Percentiles rank a stretch among this genome's conserved stretches.
Evolutionary conservation across 1,140 invertebrate genomes (phyloP).

Genomic region (Chlorops oryzae): DNA sequence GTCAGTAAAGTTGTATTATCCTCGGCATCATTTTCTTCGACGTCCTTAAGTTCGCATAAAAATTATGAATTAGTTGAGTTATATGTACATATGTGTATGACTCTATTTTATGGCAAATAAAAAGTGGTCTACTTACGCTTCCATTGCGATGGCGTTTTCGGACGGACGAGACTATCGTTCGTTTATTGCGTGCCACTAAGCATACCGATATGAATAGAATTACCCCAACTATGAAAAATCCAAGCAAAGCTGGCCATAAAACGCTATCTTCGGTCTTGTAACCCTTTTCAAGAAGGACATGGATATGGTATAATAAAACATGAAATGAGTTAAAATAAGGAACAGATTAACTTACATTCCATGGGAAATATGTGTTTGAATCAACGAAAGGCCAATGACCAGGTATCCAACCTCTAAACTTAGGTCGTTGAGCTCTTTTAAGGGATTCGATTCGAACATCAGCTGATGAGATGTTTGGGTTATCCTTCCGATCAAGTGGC

Average conservation of each 20-base stretch:
- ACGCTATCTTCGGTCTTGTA: slow-evolving; percentile 47
- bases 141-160: slow-evolving; percentile 46
- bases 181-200: slow-evolving; percentile 45
- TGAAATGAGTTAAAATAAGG: too few relatives aligned
- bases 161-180: slow-evolving; percentile 43
- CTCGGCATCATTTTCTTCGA: slow-evolving; percentile 41
- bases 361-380: slow-evolving; percentile 58
- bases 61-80: too few relatives aligned
- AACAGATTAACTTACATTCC: slow-evolving; percentile 56
- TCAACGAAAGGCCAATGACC: slow-evolving; percentile 57
- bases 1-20: slow-evolving; percentile 45
- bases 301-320: background rate
- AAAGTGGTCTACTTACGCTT: too few relatives aligned
- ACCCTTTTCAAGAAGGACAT: slow-evolving; percentile 19
- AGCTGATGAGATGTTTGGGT: too few relatives aligned
- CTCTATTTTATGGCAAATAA: too few relatives aligned
- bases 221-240: slow-evolving; percentile 44
- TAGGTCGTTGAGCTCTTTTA: too few relatives aligned
- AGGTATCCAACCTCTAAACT: slow-evolving; percentile 41
- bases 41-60: too few relatives aligned
- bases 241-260: slow-evolving; percentile 38
- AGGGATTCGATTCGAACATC: too few relatives aligned
- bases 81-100: too few relatives aligned
- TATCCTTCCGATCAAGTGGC: too few relatives aligned
- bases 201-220: slow-evolving; percentile 45